A percentile compares a stretch with the other conserved stretches of the same genome.
These are phyloP conservation scores for Chiloscyllium plagiosum DNA, from an alignment of 2,113 vertebrate species.

Conservation along the genomic window DNA sequence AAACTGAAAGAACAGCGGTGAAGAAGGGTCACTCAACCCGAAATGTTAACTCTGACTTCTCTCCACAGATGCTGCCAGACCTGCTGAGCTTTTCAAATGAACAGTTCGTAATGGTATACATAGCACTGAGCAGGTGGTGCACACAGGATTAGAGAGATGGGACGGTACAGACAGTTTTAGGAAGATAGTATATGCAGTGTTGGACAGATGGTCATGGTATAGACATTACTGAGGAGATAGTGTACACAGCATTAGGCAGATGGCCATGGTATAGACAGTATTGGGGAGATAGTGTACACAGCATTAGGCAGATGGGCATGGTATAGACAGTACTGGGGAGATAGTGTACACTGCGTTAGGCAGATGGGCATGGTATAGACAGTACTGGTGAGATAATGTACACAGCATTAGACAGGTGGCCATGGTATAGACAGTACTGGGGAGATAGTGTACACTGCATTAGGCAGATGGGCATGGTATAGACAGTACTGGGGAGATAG, in stretches of 20 bases:
- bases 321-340: too few species aligned
- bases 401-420: too few species aligned
- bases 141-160: background rate
- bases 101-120: too few species aligned
- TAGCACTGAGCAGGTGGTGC: background rate
- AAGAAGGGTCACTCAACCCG: too few species aligned
- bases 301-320: too few species aligned
- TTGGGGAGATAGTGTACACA: background rate
- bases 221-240: background rate
- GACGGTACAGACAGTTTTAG: background rate
- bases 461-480: too few species aligned
- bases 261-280: too few species aligned
- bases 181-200: background rate
- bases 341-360: background rate
- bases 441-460: background rate
- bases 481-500: background rate
- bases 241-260: background rate
- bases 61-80: too few species aligned
- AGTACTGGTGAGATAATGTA: background rate
- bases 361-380: background rate
- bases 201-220: accelerated
- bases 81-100: too few species aligned
- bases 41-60: too few species aligned
- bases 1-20: too few species aligned
- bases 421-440: background rate